Percentiles rank a stretch among this genome's conserved stretches.
Evolutionary conservation across 2,113 vertebrate species (phyloP).

Genomic region (Entomyzon cyanotis): DNA sequence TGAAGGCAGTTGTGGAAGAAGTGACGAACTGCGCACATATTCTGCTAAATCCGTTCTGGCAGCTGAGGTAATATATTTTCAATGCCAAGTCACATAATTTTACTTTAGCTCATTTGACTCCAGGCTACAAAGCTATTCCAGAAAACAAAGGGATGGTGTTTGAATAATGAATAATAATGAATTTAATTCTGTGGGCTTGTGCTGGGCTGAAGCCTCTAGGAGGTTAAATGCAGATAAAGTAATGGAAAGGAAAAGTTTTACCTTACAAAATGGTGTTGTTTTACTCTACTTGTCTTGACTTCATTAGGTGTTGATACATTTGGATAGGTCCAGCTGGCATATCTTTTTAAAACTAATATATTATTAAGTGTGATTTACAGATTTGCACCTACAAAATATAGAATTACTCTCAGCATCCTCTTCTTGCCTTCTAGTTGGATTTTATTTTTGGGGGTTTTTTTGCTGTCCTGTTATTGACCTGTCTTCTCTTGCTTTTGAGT

Average conservation of each 20-base stretch:
- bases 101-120: conserved; percentile 84
- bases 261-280: background rate
- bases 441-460: background rate
- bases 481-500: background rate
- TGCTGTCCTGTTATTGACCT: background rate
- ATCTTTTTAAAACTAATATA: background rate
- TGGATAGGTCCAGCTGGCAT: background rate
- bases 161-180: conserved; percentile 82
- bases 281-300: background rate
- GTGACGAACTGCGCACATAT: conserved; percentile 76
- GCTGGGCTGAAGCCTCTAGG: conserved; percentile 61
- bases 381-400: background rate
- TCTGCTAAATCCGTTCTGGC: conserved; percentile 83
- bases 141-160: conserved; percentile 79
- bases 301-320: background rate
- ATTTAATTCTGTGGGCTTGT: conserved; percentile 70
- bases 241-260: conserved; percentile 64
- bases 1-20: conserved; percentile 75
- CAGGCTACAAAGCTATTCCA: conserved; percentile 80
- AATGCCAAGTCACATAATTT: conserved; percentile 85
- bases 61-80: conserved; percentile 81
- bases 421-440: background rate
- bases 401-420: background rate
- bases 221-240: conserved; percentile 63
- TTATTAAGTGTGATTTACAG: background rate